Evolutionary conservation across 2,888 invertebrate species (phyloP), one percentile per base, ranked within the genome.

Genomic region (Xestobium rufovillosum): DNA sequence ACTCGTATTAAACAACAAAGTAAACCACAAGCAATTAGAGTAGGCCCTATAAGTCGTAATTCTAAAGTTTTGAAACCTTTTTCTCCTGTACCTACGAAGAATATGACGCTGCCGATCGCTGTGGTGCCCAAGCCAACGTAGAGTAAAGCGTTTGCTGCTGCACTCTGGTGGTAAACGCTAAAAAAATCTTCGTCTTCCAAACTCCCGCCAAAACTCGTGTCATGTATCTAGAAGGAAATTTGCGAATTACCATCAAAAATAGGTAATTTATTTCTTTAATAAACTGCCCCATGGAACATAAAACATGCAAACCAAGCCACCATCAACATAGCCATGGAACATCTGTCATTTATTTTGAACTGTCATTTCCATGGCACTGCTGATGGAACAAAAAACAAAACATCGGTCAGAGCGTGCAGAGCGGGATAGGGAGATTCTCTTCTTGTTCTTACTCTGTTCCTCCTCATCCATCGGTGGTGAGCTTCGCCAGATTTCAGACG

Each of bases 1-100:
- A 89, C 83, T 53, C 89, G 79, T 56, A 89, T 73, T 57, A 88
- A 69, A 69, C 87, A 87, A 68, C 86, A 86, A 49, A 84, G 73
- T 55, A 87, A 73, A 51, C 89, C 89, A 53, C 84, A 75, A 56
- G 75, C 78, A 60, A 59, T 52, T 39, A 66, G 48, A 44, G 85
- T 82, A 44, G 89, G 89, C 45, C 90, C 90, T 66, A 89, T 86
- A 57, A 89, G 74, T 53, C 87, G 78, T 52, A 90, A 71, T 61
- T 87, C 88, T 47, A 84, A 78, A 48, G 89, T 88, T 68, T 80
- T 86, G 76, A 83, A 88, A 68, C 80, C 75, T 69, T 88, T 87
- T 70, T 89, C 89, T 57, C 89, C 89, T 48, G 88, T 86, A 52
- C 88, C 89, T 48, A 89, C 88, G 70, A 89, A 88, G 62, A 86